phyloP scores from a whole-genome alignment of 2,797 vertebrate species.

The Chelidonichthys spinosus region DNA sequence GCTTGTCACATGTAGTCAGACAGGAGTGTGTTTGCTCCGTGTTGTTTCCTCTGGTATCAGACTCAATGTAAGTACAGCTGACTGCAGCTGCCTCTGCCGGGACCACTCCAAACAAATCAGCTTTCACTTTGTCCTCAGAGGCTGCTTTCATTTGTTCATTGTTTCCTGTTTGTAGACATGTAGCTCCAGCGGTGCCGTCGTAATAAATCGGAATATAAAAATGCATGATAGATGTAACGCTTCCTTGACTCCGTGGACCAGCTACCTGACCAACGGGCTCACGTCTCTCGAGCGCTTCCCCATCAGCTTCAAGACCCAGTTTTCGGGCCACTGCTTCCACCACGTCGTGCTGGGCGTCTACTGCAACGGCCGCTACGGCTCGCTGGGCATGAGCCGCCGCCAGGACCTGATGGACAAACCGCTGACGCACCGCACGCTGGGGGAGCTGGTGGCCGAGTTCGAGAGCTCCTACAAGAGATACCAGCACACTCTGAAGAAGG shows the following conservation, averaged over 20 bases:
- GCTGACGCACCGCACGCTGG: conserved; percentile 91
- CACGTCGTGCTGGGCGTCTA: conserved; percentile 97
- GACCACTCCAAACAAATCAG: too few species aligned
- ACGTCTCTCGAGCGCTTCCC: conserved; percentile 94
- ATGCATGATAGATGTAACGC: background rate
- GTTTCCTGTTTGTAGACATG: too few species aligned
- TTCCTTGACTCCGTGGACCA: conserved; percentile 66
- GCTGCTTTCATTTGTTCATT: too few species aligned
- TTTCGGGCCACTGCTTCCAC: conserved; percentile 96
- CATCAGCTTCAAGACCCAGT: conserved; percentile 99
- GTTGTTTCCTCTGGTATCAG: too few species aligned
- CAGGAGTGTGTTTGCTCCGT: too few species aligned
- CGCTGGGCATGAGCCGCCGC: conserved; percentile 95
- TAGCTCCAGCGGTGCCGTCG: too few species aligned
- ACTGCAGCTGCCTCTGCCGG: too few species aligned
- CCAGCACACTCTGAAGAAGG: conserved; percentile 95
- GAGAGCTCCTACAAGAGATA: conserved; percentile 96
- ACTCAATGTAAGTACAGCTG: too few species aligned
- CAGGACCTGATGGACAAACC: conserved; percentile 97
- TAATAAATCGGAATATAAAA: too few species aligned
- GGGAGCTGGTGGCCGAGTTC: conserved; percentile 95
- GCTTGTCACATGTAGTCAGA: too few species aligned
- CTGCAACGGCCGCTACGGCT: conserved; percentile 93
- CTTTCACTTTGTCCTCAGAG: too few species aligned
- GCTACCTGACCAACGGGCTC: conserved; percentile 96